Conservation (phyloP, 2,888 invertebrate species). For the Amphimallon solstitiale region DNA sequence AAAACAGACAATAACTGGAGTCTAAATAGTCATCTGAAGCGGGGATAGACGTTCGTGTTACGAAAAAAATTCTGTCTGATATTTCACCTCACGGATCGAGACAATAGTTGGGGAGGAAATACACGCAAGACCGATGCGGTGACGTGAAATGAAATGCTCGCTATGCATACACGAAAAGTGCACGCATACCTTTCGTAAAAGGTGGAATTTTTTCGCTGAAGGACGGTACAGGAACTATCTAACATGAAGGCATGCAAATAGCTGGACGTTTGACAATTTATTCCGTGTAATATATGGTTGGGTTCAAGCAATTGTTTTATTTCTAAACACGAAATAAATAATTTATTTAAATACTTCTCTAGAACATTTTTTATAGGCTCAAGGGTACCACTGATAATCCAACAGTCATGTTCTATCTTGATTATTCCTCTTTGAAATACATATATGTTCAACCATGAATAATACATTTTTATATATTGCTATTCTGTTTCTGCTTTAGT, state of each 20-base stretch:
- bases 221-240: slow-evolving; percentile 16
- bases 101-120: slow-evolving; percentile 47
- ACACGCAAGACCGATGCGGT: slow-evolving; percentile 48
- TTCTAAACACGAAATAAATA: background rate
- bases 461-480: too few relatives aligned
- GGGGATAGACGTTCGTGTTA: slow-evolving; percentile 32
- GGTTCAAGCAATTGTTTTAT: slow-evolving; percentile 5
- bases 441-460: too few relatives aligned
- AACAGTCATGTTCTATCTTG: too few relatives aligned
- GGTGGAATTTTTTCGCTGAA: slow-evolving; percentile 35
- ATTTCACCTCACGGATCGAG: slow-evolving; percentile 48
- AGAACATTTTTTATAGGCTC: too few relatives aligned
- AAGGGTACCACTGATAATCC: too few relatives aligned
- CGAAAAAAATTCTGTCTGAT: slow-evolving; percentile 44
- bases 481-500: too few relatives aligned
- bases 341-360: too few relatives aligned
- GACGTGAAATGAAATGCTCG: slow-evolving; percentile 52
- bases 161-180: slow-evolving; percentile 50
- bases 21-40: slow-evolving; percentile 34
- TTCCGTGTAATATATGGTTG: slow-evolving; percentile 19
- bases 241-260: slow-evolving; percentile 36
- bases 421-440: too few relatives aligned
- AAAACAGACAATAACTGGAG: slow-evolving; percentile 1
- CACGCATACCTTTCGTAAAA: slow-evolving; percentile 48
- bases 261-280: slow-evolving; percentile 31